Evolutionary conservation across 2,797 vertebrate genomes (phyloP).

Genomic region (Bucorvus abyssinicus): DNA sequence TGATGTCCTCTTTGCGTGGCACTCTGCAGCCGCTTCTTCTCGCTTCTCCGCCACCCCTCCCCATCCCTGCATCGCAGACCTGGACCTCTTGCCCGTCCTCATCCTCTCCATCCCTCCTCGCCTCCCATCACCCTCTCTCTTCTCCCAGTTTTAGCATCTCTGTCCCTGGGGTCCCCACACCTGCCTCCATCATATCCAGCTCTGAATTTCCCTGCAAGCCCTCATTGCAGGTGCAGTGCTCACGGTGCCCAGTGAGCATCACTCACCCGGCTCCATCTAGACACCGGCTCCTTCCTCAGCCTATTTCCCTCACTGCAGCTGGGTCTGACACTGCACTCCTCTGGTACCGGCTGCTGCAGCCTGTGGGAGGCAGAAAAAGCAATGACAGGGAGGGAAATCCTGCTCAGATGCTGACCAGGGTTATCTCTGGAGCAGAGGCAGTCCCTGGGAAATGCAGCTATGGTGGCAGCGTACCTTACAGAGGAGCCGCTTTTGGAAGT

Average conservation of each 20-base stretch:
- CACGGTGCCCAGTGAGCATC: accelerated
- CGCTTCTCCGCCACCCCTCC: accelerated
- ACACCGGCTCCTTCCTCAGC: not conserved
- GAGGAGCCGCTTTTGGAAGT: not conserved
- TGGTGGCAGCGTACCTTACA: not conserved
- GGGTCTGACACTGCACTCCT: not conserved
- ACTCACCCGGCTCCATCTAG: accelerated
- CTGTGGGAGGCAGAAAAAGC: not conserved
- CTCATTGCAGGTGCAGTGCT: not conserved
- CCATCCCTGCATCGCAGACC: accelerated
- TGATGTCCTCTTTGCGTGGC: not conserved
- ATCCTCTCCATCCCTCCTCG: not conserved
- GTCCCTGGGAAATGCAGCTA: accelerated
- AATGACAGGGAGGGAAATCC: not conserved
- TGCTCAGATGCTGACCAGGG: accelerated
- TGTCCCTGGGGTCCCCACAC: accelerated
- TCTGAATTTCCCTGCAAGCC: not conserved
- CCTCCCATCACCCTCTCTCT: not conserved
- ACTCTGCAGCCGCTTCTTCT: not conserved
- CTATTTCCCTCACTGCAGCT: accelerated
- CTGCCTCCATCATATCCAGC: not conserved
- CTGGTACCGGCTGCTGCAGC: not conserved
- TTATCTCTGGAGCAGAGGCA: not conserved
- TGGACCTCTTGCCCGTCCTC: not conserved
- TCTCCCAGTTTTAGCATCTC: not conserved